Base-by-base conservation (phyloP, 2,888 invertebrate species). In the Trileptium ribeirensis region DNA sequence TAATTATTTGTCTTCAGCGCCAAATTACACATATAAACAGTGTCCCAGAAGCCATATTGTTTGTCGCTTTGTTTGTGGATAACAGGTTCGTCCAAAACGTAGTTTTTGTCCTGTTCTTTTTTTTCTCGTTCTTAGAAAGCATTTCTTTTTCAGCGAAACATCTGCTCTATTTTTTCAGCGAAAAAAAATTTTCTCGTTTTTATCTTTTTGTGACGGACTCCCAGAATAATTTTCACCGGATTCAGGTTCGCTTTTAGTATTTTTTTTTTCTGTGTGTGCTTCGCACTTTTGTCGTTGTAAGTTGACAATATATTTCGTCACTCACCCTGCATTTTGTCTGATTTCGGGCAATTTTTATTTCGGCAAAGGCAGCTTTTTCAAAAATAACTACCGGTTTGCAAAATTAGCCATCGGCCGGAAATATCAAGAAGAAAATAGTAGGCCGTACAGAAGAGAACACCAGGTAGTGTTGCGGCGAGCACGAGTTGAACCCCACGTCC, bases 401-500 rank as follows among this genome's bases (percentile, higher is more conserved):
- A 8, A 31, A 70, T 31, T 70, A 70, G n/a, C 74, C 74, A 70
- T 15, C 74, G 33, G 8, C 33, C 74, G 37, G 15, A 19, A 8
- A 15, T n/a, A 31, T 70, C 74, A 31, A 70, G 37, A 70, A 70
- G 37, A 34, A 36, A 36, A 31, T 36, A 31, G n/a, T 70, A 70
- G n/a, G 8, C 37, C 37, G 37, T 34, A 31, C 19, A 70, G 37
- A 70, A n/a, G 8, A 31, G 15, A 19, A 70, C 31, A 31, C 34
- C 74, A 15, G 74, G 74, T 34, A 70, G 34, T 31, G 74, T 70
- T 8, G 37, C 74, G 8, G 37, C 74, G 19, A 70, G 37, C 8
- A 36, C 37, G 8, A 70, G 31, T 70, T 70, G 74, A 70, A 70
- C n/a, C n/a, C 74, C 74, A 70, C 19, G 74, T 70, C n/a, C 74